Percentiles rank a stretch among this genome's conserved stretches.
phyloP scores from a whole-genome alignment of 2,888 invertebrate genomes.

The Atethmia centrago region DNA sequence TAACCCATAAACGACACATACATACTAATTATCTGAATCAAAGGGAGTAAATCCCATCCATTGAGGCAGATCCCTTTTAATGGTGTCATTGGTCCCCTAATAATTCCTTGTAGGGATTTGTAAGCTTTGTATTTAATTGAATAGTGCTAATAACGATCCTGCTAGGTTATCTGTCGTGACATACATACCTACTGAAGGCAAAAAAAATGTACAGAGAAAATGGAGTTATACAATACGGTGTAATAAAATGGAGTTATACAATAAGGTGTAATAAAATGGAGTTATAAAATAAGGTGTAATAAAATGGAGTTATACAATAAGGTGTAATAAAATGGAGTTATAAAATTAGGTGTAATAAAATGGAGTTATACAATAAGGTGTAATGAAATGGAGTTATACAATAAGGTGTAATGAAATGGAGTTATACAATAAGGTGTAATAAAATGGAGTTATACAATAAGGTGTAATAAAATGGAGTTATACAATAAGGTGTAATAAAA shows the following conservation, averaged over 20 bases:
- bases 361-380: too few relatives aligned
- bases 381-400: too few relatives aligned
- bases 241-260: background rate
- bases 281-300: background rate
- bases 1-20: slow-evolving; percentile 20
- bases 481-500: too few relatives aligned
- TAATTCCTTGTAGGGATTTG: slow-evolving; percentile 43
- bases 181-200: background rate
- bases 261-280: background rate
- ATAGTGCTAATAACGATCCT: slow-evolving; percentile 21
- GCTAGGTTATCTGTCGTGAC: background rate
- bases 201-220: background rate
- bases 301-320: too few relatives aligned
- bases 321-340: too few relatives aligned
- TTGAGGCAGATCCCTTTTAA: slow-evolving; percentile 50
- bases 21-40: slow-evolving; percentile 57
- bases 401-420: too few relatives aligned
- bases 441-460: too few relatives aligned
- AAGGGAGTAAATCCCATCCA: slow-evolving; percentile 38
- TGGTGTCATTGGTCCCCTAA: slow-evolving; percentile 35
- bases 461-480: too few relatives aligned
- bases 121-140: slow-evolving; percentile 43
- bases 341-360: background rate
- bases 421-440: background rate
- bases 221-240: background rate